Percentiles rank a stretch among this genome's conserved stretches.
phyloP scores from a whole-genome alignment of 2,888 invertebrate species.

The Clusia tigrina region DNA sequence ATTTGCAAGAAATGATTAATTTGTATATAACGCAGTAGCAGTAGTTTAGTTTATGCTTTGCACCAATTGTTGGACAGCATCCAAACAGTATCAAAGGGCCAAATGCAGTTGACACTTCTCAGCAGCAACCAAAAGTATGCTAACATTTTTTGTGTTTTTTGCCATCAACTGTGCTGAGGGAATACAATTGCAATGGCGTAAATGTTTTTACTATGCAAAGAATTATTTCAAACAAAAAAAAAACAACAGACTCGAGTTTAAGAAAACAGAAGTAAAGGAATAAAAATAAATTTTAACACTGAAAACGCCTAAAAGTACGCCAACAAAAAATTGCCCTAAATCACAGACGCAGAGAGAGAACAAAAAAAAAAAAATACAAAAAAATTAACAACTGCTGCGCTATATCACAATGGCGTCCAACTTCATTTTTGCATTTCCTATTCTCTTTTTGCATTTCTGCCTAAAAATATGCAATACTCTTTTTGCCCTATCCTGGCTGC shows the following conservation, averaged over 20 bases:
- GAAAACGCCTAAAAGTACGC: conserved; percentile 21
- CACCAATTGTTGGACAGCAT: not conserved
- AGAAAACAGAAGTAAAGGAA: not conserved
- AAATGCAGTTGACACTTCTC: not conserved
- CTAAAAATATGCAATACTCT: conserved; percentile 14
- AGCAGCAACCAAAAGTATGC: not conserved
- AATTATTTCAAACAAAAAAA: not conserved
- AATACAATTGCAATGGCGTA: no score
- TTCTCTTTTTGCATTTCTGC: not conserved
- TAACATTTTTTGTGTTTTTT: not conserved
- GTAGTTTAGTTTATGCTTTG: no score
- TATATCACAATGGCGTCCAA: conserved; percentile 20
- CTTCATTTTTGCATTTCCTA: not conserved
- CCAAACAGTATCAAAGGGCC: not conserved
- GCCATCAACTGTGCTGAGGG: not conserved
- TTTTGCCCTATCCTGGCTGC: conserved; percentile 4
- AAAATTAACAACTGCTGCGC: no score
- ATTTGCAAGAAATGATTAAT: no score
- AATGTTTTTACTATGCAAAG: not conserved
- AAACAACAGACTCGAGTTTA: no score
- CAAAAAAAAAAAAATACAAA: not conserved
- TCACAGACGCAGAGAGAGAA: conserved; percentile 7
- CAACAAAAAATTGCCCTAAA: conserved; percentile 11
- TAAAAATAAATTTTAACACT: not conserved
- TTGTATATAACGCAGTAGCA: no score